These are phyloP conservation scores for Xerus inauris DNA, from an alignment of 2,113 vertebrate species.

Conservation along the genomic window DNA sequence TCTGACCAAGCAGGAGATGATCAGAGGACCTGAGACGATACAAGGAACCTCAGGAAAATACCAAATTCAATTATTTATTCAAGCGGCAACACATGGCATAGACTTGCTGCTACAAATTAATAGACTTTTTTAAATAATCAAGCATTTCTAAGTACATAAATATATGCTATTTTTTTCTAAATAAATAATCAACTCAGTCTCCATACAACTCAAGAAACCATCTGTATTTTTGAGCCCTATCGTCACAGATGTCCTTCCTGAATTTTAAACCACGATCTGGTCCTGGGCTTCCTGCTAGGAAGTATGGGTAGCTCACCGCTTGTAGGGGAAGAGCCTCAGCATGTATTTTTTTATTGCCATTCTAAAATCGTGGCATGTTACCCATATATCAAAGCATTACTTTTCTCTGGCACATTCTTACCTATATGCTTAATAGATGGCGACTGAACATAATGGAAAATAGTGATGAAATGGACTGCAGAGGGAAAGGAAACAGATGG, in stretches of 20 bases:
- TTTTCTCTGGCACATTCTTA: neutral
- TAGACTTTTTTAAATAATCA: neutral
- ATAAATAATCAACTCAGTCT: slow-evolving; percentile 41
- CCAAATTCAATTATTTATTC: neutral
- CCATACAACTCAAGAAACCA: slow-evolving; percentile 47
- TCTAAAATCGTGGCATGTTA: neutral
- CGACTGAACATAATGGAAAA: neutral
- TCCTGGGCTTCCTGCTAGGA: slow-evolving; percentile 70
- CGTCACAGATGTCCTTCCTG: slow-evolving; percentile 73
- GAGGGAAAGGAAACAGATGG: neutral
- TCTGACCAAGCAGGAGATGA: neutral
- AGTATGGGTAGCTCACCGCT: slow-evolving; percentile 31
- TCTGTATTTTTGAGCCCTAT: slow-evolving; percentile 55
- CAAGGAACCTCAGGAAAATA: neutral
- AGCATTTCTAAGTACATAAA: neutral
- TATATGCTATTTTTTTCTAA: neutral
- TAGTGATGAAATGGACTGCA: neutral
- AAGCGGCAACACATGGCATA: neutral
- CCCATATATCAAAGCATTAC: neutral
- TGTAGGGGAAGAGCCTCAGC: neutral
- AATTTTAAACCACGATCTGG: slow-evolving; percentile 59
- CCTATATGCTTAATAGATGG: no score
- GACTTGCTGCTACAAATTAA: neutral
- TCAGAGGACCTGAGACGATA: slow-evolving; percentile 54
- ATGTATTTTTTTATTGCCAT: neutral